Base-by-base conservation (phyloP, 2,888 invertebrate genomes). In the Coecobrya sp. region DNA sequence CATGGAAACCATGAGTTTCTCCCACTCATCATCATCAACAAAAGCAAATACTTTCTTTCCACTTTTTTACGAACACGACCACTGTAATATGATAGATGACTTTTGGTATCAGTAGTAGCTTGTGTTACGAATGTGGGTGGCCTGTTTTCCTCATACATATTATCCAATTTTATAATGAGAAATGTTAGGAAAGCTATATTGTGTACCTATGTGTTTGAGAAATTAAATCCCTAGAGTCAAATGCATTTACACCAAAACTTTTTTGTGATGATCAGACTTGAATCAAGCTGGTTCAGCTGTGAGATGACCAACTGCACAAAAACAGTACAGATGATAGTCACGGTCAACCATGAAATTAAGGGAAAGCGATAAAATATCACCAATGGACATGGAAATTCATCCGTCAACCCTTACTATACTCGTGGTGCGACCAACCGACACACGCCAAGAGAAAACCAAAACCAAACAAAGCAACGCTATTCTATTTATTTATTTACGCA, bases 261-360 rank as follows among this genome's bases (percentile, higher is more conserved):
- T 55, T n/a, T 68, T 70, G 70, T 4, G 22, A 16, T 19, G 62
- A 62, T 25, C 62, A 62, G 19, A 25, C 25, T 36, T 16, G 19
- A 3, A 27, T 11, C 8, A n/a, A 42, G 7, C 70, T 70, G 22
- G 3, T 19, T 0, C 42, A 36, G 19, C 42, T 49, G 49, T 49
- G 2, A 5, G 16, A 27, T 25, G 25, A 25, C 62, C 62, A 62
- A 62, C 22, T 62, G 25, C 25, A 19, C 1, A 59, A 52, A 19
- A 19, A 55, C 10, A 49, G n/a, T 36, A 25, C 19, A 59, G 82
- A 62, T 42, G 84, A 81, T 70, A 73, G 86, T 87, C 81, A 91
- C 82, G 91, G 91, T 91, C 86, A 91, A 82, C 86, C 91, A 87
- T 91, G 91, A 91, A 91, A 91, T 91, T 91, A 86, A 91, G 36